These are phyloP conservation scores for Pseudomyrmex cubaensis DNA, from an alignment of 1,140 invertebrate species.

Conservation along the genomic window DNA sequence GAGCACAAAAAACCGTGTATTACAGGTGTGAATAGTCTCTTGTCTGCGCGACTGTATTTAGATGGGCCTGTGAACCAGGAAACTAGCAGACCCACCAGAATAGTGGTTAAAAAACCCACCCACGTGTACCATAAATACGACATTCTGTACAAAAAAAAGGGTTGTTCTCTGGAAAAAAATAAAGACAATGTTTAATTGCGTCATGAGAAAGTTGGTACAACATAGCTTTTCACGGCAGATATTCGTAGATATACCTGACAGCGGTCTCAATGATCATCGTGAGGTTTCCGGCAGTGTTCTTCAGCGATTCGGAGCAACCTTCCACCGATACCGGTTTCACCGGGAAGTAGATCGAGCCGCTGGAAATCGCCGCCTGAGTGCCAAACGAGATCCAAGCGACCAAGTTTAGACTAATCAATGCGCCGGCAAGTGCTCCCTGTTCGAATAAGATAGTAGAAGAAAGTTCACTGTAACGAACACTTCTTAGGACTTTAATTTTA, in stretches of 20 bases:
- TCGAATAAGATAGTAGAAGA: background rate
- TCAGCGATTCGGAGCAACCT: constrained; percentile 85
- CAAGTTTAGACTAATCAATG: constrained; percentile 88
- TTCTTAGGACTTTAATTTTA: constrained; percentile 18
- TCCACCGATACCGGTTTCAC: constrained; percentile 87
- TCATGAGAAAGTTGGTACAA: background rate
- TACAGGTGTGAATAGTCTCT: constrained; percentile 81
- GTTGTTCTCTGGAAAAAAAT: constrained; percentile 76
- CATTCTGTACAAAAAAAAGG: constrained; percentile 87
- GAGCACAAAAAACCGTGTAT: constrained; percentile 73
- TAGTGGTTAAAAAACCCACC: constrained; percentile 88
- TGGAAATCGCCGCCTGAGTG: constrained; percentile 90
- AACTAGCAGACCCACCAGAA: constrained; percentile 89
- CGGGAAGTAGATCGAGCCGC: constrained; percentile 86
- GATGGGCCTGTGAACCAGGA: constrained; percentile 89
- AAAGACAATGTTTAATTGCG: background rate
- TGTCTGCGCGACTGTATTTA: constrained; percentile 76
- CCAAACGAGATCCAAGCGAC: constrained; percentile 95
- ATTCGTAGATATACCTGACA: constrained; percentile 67
- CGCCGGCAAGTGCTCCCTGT: constrained; percentile 92
- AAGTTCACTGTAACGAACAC: background rate
- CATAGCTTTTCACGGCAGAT: background rate
- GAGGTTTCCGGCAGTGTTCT: constrained; percentile 68
- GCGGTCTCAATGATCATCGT: constrained; percentile 70
- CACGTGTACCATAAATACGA: constrained; percentile 90